Percentiles rank a stretch among this genome's conserved stretches.
Conservation (phyloP, 2,113 vertebrate genomes). For the Motacilla alba region DNA sequence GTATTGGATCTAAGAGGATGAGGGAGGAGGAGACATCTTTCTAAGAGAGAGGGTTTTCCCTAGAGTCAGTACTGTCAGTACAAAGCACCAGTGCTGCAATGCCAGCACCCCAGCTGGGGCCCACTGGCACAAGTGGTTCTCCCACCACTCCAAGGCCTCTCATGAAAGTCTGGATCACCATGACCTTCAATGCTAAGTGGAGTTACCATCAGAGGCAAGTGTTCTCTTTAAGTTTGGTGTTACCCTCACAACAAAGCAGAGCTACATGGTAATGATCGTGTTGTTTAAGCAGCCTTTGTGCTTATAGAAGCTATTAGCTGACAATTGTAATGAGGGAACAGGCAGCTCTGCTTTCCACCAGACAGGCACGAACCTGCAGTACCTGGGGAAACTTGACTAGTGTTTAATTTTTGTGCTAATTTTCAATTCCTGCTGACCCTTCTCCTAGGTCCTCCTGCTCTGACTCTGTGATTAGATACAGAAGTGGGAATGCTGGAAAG, state of each 20-base stretch:
- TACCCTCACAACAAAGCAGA: background rate
- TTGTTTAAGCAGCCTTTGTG: constrained; percentile 12
- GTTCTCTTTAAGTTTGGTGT: background rate
- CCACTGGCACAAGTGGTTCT: background rate
- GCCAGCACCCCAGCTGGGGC: background rate
- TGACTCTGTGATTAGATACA: background rate
- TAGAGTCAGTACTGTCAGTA: background rate
- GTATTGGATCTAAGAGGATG: background rate
- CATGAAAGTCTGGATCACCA: background rate
- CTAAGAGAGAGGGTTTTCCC: background rate
- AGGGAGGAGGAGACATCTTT: background rate
- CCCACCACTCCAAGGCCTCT: background rate
- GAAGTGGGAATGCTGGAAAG: constrained; percentile 24
- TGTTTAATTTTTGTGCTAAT: constrained; percentile 37
- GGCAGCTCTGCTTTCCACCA: background rate
- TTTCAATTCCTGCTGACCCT: constrained; percentile 34
- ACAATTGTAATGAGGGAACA: background rate
- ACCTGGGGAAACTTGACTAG: background rate
- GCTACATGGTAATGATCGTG: background rate
- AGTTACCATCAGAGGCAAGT: background rate
- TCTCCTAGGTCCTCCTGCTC: background rate
- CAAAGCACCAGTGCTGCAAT: accelerated
- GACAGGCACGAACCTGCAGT: background rate
- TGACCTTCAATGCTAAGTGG: background rate
- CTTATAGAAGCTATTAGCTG: background rate